phyloP scores from a whole-genome alignment of 2,113 vertebrate species.

The Microtus oregoni region DNA sequence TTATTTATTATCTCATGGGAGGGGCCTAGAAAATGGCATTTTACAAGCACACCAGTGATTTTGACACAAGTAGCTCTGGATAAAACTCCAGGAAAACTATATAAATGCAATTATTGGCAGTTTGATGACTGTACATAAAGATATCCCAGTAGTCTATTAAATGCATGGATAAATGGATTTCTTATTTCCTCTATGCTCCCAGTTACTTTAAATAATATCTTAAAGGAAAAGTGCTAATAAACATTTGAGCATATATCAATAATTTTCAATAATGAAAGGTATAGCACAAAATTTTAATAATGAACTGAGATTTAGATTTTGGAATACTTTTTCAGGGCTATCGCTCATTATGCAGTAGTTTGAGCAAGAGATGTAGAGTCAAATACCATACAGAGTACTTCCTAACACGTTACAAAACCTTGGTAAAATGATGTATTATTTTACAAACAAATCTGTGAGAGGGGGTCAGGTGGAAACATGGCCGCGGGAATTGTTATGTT shows the following conservation, averaged over 20 bases:
- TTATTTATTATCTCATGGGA: conserved; percentile 29
- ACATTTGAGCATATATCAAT: conserved; percentile 12
- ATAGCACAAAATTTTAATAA: conserved; percentile 32
- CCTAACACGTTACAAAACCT: conserved; percentile 84
- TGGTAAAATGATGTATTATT: conserved; percentile 84
- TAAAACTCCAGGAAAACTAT: conserved; percentile 26
- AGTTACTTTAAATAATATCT: conserved; percentile 32
- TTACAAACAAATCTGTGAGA: conserved; percentile 85
- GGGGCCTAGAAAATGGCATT: conserved; percentile 2
- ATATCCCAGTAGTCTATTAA: conserved; percentile 27
- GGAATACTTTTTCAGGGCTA: conserved; percentile 24
- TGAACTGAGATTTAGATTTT: conserved; percentile 18
- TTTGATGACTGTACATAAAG: neutral
- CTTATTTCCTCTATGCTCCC: neutral
- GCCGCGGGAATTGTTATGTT: neutral
- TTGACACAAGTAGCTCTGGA: neutral
- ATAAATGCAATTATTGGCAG: neutral
- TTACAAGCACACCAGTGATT: neutral
- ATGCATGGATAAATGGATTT: conserved; percentile 27
- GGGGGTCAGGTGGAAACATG: neutral
- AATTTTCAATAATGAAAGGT: conserved; percentile 37
- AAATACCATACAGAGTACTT: neutral
- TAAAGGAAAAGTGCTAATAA: conserved; percentile 43
- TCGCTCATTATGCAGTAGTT: neutral
- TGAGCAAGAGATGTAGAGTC: neutral